Evolutionary conservation across 2,797 vertebrate species (phyloP).

Genomic region (Masticophis lateralis): DNA sequence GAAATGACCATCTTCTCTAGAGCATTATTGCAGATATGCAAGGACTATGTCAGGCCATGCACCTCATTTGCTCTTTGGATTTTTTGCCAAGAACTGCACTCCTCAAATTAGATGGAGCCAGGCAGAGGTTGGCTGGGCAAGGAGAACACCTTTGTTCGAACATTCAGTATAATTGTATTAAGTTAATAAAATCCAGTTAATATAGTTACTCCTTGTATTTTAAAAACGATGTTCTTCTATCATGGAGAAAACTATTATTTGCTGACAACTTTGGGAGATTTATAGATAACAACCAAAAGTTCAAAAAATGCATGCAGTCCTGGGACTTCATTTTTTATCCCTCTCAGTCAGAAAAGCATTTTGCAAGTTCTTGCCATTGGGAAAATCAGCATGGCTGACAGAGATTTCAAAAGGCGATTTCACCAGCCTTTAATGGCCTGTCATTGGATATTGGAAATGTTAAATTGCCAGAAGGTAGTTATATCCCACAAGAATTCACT

Average conservation of each 20-base stretch:
- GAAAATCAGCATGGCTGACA: background rate
- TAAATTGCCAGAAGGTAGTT: background rate
- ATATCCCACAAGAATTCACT: background rate
- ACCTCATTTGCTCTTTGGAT: background rate
- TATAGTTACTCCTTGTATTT: background rate
- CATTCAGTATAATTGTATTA: background rate
- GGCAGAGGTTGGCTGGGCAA: background rate
- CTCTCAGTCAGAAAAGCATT: background rate
- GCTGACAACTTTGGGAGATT: background rate
- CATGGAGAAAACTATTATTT: background rate
- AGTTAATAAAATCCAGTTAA: background rate
- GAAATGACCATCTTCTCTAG: background rate
- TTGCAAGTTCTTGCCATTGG: background rate
- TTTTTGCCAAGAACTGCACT: background rate
- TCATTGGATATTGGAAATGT: background rate
- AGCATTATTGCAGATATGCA: background rate
- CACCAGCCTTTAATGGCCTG: background rate
- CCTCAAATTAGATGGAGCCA: background rate
- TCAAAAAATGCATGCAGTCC: background rate
- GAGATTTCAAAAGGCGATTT: background rate
- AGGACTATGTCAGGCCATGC: background rate
- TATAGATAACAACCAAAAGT: background rate
- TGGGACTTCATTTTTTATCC: background rate
- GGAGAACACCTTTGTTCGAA: background rate
- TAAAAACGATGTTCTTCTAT: background rate